A percentile compares a stretch with the other conserved stretches of the same genome.
phyloP scores from a whole-genome alignment of 1,140 invertebrate species.

The Drosophila jambulina region DNA sequence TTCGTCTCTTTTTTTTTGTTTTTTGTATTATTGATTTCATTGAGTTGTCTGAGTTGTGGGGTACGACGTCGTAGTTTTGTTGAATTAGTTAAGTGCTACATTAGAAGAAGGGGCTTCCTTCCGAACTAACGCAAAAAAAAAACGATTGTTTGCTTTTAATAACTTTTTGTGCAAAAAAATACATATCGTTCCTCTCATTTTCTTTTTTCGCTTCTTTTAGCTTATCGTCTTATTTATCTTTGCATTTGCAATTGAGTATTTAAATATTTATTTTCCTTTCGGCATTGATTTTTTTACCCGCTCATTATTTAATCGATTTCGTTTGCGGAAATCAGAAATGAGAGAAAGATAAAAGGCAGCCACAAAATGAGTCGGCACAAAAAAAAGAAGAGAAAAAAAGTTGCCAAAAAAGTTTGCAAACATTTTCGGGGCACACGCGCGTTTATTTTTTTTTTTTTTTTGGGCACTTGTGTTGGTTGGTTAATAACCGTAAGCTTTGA shows the following conservation, averaged over 20 bases:
- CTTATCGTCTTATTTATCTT: constrained; percentile 39
- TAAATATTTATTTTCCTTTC: constrained; percentile 68
- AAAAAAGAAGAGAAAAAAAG: constrained; percentile 30
- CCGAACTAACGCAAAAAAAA: constrained; percentile 10
- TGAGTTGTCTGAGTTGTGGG: constrained; percentile 46
- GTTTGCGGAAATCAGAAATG: constrained; percentile 73
- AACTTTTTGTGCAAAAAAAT: constrained; percentile 35
- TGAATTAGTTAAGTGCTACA: constrained; percentile 78
- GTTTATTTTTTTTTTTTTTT: constrained; percentile 1
- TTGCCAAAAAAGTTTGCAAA: constrained; percentile 58
- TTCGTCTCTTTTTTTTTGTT: constrained; percentile 26
- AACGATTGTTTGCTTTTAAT: constrained; percentile 30
- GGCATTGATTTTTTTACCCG: constrained; percentile 39
- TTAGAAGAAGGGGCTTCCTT: constrained; percentile 52
- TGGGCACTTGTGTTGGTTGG: constrained; percentile 65
- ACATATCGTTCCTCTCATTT: constrained; percentile 20
- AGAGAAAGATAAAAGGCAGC: constrained; percentile 58
- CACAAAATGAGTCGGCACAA: constrained; percentile 27
- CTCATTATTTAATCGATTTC: constrained; percentile 78
- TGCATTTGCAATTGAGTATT: constrained; percentile 55
- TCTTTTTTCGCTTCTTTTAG: constrained; percentile 7
- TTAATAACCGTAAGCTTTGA: constrained; percentile 73
- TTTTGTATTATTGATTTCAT: constrained; percentile 70
- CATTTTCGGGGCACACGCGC: constrained; percentile 56
- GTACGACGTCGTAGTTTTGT: constrained; percentile 71